phyloP scores from a whole-genome alignment of 2,888 invertebrate species.

The Empis stercorea region DNA sequence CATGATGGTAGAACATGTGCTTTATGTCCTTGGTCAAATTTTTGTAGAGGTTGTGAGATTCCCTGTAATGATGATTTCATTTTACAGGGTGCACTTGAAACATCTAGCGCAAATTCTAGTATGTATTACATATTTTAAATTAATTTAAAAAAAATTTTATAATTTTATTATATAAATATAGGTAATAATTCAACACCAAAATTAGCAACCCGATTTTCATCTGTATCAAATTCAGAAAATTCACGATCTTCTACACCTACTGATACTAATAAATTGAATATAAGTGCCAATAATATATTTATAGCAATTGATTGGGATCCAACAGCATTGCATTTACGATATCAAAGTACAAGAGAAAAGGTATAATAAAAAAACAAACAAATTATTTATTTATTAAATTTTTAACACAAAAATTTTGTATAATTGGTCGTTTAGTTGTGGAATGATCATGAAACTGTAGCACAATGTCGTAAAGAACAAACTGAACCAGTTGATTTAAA shows the following conservation, averaged over 20 bases:
- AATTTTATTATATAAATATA: conserved; percentile 9
- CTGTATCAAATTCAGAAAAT: conserved; percentile 27
- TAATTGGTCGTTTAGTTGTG: conserved; percentile 45
- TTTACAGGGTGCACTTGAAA: conserved; percentile 28
- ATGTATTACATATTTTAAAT: conserved; percentile 2
- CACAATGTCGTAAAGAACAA: conserved; percentile 53
- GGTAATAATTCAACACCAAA: conserved; percentile 27
- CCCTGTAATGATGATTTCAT: conserved; percentile 50
- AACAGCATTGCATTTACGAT: conserved; percentile 80
- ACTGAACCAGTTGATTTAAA: conserved; percentile 74
- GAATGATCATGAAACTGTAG: conserved; percentile 63
- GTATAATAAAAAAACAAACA: conserved; percentile 27
- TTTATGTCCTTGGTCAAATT: conserved; percentile 64
- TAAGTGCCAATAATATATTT: conserved; percentile 28
- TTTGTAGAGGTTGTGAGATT: conserved; percentile 76
- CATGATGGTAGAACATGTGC: conserved; percentile 61
- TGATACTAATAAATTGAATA: conserved; percentile 3
- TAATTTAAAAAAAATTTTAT: neutral
- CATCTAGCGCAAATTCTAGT: conserved; percentile 24
- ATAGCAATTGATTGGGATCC: conserved; percentile 93
- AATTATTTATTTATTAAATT: no score
- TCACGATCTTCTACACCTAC: conserved; percentile 16
- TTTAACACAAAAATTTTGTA: neutral
- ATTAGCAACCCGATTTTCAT: conserved; percentile 26
- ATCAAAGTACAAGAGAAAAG: conserved; percentile 64